phyloP scores from a whole-genome alignment of 2,888 invertebrate genomes.

The Selenia dentaria region DNA sequence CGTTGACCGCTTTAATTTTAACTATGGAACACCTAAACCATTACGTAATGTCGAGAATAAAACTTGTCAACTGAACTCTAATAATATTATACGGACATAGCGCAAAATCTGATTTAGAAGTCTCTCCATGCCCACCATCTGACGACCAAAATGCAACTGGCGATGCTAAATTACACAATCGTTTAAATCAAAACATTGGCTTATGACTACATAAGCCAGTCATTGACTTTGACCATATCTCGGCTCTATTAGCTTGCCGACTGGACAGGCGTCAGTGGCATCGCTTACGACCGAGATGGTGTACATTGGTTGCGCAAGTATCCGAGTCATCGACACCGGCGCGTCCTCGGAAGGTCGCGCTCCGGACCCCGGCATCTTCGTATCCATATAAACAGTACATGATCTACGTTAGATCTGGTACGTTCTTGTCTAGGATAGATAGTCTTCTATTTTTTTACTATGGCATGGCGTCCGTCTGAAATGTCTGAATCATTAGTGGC shows the following conservation, averaged over 20 bases:
- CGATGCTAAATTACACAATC: not conserved
- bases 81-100: no score
- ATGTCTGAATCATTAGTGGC: no score
- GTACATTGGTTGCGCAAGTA: conserved; percentile 51
- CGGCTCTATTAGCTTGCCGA: conserved; percentile 16
- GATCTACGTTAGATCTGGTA: not conserved
- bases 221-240: conserved; percentile 15
- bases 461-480: no score
- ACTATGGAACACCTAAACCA: no score
- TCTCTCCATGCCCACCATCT: no score
- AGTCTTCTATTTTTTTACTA: no score
- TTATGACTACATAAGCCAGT: conserved; percentile 2
- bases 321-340: conserved; percentile 61
- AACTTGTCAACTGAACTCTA: no score
- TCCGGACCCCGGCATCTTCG: conserved; percentile 36
- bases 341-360: conserved; percentile 65
- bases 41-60: no score
- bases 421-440: no score
- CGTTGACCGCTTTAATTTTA: not conserved
- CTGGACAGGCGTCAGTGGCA: conserved; percentile 12
- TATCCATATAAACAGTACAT: conserved; percentile 26
- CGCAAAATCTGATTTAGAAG: no score
- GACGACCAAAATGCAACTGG: no score
- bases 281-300: conserved; percentile 27
- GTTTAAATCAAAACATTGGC: not conserved